A percentile compares a stretch with the other conserved stretches of the same genome.
Evolutionary conservation across 2,797 vertebrate species (phyloP).

Genomic region (Nannoperca australis): DNA sequence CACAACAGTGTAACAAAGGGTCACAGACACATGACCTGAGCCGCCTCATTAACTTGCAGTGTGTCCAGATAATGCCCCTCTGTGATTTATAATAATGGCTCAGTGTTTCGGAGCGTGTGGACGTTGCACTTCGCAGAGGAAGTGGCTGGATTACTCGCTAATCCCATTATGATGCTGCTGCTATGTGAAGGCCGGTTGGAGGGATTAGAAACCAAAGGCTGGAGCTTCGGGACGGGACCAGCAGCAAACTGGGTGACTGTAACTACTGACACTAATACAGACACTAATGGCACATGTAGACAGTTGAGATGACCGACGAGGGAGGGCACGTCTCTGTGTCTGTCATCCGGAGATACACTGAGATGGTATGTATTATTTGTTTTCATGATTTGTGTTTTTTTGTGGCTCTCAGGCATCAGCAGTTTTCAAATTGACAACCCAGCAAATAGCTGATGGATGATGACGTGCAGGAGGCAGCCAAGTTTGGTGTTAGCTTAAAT

Average conservation of each 20-base stretch:
- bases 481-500: conserved; percentile 41
- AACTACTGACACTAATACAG: conserved; percentile 22
- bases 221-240: conserved; percentile 33
- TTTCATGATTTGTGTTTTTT: neutral
- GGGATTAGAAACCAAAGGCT: conserved; percentile 66
- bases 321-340: neutral
- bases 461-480: conserved; percentile 24
- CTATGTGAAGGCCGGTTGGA: conserved; percentile 71
- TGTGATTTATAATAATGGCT: conserved; percentile 70
- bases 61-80: conserved; percentile 64
- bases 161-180: conserved; percentile 82
- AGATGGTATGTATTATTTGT: conserved; percentile 58
- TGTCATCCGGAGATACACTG: conserved; percentile 18
- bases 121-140: conserved; percentile 67
- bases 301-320: neutral
- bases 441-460: conserved; percentile 44
- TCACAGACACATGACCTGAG: conserved; percentile 55
- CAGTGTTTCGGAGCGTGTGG: conserved; percentile 70
- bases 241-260: conserved; percentile 23
- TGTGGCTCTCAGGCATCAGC: neutral
- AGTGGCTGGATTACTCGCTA: conserved; percentile 79
- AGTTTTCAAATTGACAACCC: conserved; percentile 13
- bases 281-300: conserved; percentile 8
- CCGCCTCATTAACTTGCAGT: conserved; percentile 58
- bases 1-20: conserved; percentile 31